A percentile compares a stretch with the other conserved stretches of the same genome.
phyloP scores from a whole-genome alignment of 1,140 invertebrate genomes.

The Sitodiplosis mosellana region DNA sequence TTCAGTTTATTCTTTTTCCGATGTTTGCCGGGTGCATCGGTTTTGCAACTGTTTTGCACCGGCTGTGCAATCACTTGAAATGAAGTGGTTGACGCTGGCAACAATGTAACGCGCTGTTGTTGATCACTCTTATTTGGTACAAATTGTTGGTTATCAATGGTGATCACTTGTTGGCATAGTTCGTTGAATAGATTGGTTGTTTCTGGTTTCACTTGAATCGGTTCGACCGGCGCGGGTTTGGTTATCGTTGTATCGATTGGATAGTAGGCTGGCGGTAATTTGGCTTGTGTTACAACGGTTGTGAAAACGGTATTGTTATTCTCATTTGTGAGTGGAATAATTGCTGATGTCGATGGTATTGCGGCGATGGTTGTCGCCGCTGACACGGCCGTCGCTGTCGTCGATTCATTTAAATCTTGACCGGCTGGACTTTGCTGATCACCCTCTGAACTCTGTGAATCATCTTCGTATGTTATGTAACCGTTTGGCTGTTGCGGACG shows the following conservation, averaged over 20 bases:
- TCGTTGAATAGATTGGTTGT: slow-evolving; percentile 35
- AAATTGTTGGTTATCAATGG: slow-evolving; percentile 31
- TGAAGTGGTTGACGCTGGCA: slow-evolving; percentile 26
- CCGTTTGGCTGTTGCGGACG: slow-evolving; percentile 66
- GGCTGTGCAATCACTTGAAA: slow-evolving; percentile 24
- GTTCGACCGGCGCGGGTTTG: slow-evolving; percentile 3
- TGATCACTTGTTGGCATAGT: slow-evolving; percentile 37
- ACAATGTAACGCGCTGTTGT: slow-evolving; percentile 36
- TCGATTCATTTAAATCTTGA: slow-evolving; percentile 9
- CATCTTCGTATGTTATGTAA: slow-evolving; percentile 70
- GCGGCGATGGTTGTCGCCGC: not conserved
- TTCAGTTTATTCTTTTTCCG: slow-evolving; percentile 81
- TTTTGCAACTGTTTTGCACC: slow-evolving; percentile 31
- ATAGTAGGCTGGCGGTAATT: slow-evolving; percentile 9
- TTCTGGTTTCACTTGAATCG: slow-evolving; percentile 16
- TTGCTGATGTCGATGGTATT: slow-evolving; percentile 14
- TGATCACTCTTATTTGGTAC: slow-evolving; percentile 38
- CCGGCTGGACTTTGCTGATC: slow-evolving; percentile 24
- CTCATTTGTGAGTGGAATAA: slow-evolving; percentile 29
- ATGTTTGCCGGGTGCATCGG: slow-evolving; percentile 56
- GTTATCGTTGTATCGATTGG: slow-evolving; percentile 14
- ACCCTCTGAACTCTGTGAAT: slow-evolving; percentile 64
- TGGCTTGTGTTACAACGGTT: slow-evolving; percentile 11
- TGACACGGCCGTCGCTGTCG: slow-evolving; percentile 17
- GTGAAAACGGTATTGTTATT: slow-evolving; percentile 25